A percentile compares a stretch with the other conserved stretches of the same genome.
Conservation (phyloP, 2,113 vertebrate genomes). For the Monarcha castaneiventris region DNA sequence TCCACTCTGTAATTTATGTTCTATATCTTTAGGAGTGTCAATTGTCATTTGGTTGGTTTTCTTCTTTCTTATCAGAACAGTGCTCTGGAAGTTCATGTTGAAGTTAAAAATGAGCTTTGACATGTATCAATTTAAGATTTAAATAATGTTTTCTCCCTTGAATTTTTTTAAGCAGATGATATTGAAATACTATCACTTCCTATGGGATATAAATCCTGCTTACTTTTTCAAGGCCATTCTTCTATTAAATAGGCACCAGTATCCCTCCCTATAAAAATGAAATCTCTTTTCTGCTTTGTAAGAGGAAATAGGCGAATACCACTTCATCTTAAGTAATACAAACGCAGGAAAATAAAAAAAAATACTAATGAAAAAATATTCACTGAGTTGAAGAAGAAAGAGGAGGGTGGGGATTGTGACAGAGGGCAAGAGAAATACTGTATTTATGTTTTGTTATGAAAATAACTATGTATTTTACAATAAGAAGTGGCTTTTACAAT, state of each 20-base stretch:
- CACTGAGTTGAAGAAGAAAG: neutral
- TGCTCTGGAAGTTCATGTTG: neutral
- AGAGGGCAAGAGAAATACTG: neutral
- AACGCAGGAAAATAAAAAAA: neutral
- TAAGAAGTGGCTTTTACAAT: neutral
- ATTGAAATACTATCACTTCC: neutral
- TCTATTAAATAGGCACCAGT: neutral
- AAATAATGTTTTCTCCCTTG: neutral
- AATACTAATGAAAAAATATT: neutral
- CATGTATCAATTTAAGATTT: neutral
- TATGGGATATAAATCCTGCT: neutral
- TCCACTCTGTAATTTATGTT: neutral
- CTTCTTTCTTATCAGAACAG: neutral
- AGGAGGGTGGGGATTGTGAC: neutral
- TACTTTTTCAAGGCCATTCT: neutral
- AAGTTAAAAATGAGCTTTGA: neutral
- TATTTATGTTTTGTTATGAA: neutral
- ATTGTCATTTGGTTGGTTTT: fast-evolving
- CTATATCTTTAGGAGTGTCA: neutral
- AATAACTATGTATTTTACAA: neutral
- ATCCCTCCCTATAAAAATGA: neutral
- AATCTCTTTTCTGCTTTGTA: neutral
- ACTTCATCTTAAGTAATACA: neutral
- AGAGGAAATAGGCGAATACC: neutral
- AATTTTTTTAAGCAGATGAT: neutral